These are phyloP conservation scores for Schizaphis graminum DNA, from an alignment of 2,888 invertebrate species.

Conservation along the genomic window DNA sequence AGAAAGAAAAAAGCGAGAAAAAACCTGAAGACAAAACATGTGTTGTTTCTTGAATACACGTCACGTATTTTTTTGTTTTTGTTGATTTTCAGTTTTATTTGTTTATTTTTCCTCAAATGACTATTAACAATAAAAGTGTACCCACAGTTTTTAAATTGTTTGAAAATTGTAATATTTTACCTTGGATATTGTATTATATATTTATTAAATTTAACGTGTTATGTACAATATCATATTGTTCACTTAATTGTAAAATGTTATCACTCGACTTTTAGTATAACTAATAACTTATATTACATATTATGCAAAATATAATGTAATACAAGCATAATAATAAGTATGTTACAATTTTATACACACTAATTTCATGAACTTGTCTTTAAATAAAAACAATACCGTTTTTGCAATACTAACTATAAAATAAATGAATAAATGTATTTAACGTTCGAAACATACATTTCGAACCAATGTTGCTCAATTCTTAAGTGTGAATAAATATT, in stretches of 20 bases:
- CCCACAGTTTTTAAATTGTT: not conserved
- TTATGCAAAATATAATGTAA: not conserved
- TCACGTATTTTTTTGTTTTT: not conserved
- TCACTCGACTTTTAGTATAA: not conserved
- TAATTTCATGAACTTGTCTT: not conserved
- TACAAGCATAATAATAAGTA: not conserved
- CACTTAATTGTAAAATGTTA: not conserved
- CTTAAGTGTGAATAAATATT: not conserved
- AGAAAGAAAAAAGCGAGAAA: constrained; percentile 54
- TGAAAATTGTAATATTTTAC: not conserved
- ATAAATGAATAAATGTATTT: not conserved
- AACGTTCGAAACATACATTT: not conserved
- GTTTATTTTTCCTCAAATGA: not conserved
- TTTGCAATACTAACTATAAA: not conserved
- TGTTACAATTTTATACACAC: not conserved
- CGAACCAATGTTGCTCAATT: not conserved
- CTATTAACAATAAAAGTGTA: not conserved
- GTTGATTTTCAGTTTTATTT: not conserved
- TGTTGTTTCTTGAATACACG: constrained; percentile 44
- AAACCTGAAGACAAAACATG: constrained; percentile 57
- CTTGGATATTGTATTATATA: not conserved
- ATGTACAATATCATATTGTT: not conserved
- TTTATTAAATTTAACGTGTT: not conserved
- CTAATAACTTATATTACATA: not conserved
- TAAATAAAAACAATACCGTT: not conserved